phyloP scores from a whole-genome alignment of 1,140 invertebrate genomes.

The Anastatus disparis region DNA sequence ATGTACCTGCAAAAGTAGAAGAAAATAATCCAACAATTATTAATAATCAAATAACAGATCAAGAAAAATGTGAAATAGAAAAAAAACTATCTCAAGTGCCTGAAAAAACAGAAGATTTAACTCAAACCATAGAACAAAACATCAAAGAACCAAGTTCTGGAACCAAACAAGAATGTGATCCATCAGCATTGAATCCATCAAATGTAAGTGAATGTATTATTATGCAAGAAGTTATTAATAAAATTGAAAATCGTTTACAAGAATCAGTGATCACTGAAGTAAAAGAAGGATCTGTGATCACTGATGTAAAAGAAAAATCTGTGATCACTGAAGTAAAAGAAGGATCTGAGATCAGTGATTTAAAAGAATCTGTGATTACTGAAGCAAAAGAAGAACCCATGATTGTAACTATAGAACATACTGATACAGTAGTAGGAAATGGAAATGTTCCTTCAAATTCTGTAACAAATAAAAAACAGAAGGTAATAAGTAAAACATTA shows the following conservation, averaged over 20 bases:
- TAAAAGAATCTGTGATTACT: no score
- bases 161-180: background rate
- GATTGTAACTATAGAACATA: background rate
- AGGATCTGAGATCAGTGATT: background rate
- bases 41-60: background rate
- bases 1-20: background rate
- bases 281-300: background rate
- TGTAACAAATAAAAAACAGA: slow-evolving; percentile 3
- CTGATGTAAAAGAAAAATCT: background rate
- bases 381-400: background rate
- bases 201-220: background rate
- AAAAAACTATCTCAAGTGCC: background rate
- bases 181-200: background rate
- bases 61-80: background rate
- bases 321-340: background rate
- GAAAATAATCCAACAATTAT: background rate
- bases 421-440: background rate
- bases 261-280: background rate
- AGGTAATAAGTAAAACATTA: slow-evolving; percentile 2
- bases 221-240: background rate
- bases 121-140: background rate
- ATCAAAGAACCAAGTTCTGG: background rate
- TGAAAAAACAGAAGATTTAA: background rate
- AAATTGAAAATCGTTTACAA: background rate
- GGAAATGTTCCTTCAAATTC: slow-evolving; percentile 1